Percentiles rank a stretch among this genome's conserved stretches.
Evolutionary conservation across 2,113 vertebrate genomes (phyloP).

Genomic region (Pelecanoides urinatrix): DNA sequence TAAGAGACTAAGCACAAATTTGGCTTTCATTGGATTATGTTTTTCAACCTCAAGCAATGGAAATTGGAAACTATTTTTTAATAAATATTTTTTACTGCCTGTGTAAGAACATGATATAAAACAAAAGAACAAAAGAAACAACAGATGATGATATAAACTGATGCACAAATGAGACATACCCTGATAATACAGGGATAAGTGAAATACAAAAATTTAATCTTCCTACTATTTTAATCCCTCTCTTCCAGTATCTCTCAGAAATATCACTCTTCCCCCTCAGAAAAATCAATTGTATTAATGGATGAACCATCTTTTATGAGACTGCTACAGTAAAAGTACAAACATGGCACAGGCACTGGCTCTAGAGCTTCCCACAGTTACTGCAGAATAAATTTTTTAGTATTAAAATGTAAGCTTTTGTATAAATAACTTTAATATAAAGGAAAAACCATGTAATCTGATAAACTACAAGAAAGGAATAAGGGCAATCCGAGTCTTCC

Average conservation of each 20-base stretch:
- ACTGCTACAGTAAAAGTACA: not conserved
- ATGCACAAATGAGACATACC: not conserved
- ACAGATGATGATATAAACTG: not conserved
- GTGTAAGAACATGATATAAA: not conserved
- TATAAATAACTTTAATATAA: not conserved
- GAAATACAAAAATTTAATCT: not conserved
- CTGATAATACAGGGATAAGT: not conserved
- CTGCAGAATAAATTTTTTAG: not conserved
- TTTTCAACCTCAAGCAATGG: not conserved
- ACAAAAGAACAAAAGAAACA: not conserved
- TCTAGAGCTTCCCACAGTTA: not conserved
- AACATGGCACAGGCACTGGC: not conserved
- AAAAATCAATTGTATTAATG: not conserved
- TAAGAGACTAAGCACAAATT: not conserved
- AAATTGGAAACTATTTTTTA: not conserved
- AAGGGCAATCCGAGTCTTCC: not conserved
- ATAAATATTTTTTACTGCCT: not conserved
- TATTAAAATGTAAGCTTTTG: not conserved
- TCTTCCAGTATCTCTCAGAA: not conserved
- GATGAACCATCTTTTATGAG: not conserved
- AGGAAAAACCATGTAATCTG: not conserved
- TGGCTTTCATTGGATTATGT: not conserved
- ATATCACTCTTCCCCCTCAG: not conserved
- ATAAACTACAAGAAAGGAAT: not conserved
- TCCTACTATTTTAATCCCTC: not conserved